Evolutionary conservation across 2,113 vertebrate species (phyloP), one percentile per base, ranked within the genome.

Genomic region (Vidua chalybeata): DNA sequence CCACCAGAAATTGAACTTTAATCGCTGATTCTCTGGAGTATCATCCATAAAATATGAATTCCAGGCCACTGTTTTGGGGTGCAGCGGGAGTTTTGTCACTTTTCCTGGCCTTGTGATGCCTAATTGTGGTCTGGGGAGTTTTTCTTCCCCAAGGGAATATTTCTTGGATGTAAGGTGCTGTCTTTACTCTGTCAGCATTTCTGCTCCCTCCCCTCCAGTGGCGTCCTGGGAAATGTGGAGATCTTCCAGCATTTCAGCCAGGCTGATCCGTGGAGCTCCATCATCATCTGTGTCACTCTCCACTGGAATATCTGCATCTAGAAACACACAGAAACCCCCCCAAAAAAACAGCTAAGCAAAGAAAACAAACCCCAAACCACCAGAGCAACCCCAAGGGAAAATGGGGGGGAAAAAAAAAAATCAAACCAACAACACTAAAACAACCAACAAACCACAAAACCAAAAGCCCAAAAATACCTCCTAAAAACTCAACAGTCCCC

Each of bases 241-340:
- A 96, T 99, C 99, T 86, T 99, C 99, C 88, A 99, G 94, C 99
- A 99, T 99, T 94, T 99, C 99, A 51, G 98, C 96, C 97, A 99
- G 97, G 61, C 99, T 99, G 96, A 99, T 98, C 41, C 97, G 86
- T 15, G 99, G 99, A 11, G 99, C 98, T 30, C 98, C 99, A 24
- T 99, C 99, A 45, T 99, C 99, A 73, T 99, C 99, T 0, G 98
- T 99, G 91, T 99, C 99, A 13, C 99, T 99, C 97, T 99, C 99
- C 94, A 99, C 99, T 7, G 99, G 98, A 79, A 99, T 85, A 90
- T 98, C 97, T 67, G 98, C 83, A 96, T 99, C 99, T 99, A 79
- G 46, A 87, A 90, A 59, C 20, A 49, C 23, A 77, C 5, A 69
- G 27, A 27, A 16, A 12, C 6, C 26, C 14, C 4, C 3, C 1